These are phyloP conservation scores for Drosophila anomelani DNA, from an alignment of 2,888 invertebrate species.

Conservation along the genomic window DNA sequence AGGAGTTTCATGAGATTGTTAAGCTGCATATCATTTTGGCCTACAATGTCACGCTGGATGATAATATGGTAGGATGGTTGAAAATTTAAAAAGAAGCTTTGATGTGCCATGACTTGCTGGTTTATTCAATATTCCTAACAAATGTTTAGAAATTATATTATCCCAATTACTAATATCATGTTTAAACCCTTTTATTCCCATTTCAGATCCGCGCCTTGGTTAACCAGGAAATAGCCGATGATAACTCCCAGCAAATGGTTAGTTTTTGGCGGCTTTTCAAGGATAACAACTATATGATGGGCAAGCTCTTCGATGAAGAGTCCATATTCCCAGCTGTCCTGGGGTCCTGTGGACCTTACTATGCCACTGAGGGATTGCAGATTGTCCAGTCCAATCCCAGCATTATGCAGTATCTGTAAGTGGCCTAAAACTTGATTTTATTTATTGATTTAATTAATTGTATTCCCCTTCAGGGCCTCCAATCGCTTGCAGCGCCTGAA, in stretches of 20 bases:
- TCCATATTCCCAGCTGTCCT: slow-evolving; percentile 82
- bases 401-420: slow-evolving; percentile 82
- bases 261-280: slow-evolving; percentile 83
- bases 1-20: slow-evolving; percentile 83
- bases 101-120: no score
- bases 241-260: slow-evolving; percentile 82
- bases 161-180: not conserved
- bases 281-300: slow-evolving; percentile 84
- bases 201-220: slow-evolving; percentile 81
- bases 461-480: slow-evolving; percentile 60
- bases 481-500: slow-evolving; percentile 82
- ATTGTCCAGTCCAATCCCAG: slow-evolving; percentile 79
- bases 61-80: slow-evolving; percentile 78
- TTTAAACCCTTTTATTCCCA: not conserved
- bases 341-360: slow-evolving; percentile 83
- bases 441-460: not conserved
- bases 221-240: slow-evolving; percentile 82
- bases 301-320: slow-evolving; percentile 84
- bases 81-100: not conserved
- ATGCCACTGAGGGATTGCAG: slow-evolving; percentile 82
- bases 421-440: not conserved
- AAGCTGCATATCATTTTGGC: slow-evolving; percentile 82
- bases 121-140: not conserved
- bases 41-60: slow-evolving; percentile 83
- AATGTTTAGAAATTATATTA: not conserved